These are phyloP conservation scores for Eulemur mongoz DNA, from an alignment of 2,797 vertebrate genomes.

Conservation along the genomic window DNA sequence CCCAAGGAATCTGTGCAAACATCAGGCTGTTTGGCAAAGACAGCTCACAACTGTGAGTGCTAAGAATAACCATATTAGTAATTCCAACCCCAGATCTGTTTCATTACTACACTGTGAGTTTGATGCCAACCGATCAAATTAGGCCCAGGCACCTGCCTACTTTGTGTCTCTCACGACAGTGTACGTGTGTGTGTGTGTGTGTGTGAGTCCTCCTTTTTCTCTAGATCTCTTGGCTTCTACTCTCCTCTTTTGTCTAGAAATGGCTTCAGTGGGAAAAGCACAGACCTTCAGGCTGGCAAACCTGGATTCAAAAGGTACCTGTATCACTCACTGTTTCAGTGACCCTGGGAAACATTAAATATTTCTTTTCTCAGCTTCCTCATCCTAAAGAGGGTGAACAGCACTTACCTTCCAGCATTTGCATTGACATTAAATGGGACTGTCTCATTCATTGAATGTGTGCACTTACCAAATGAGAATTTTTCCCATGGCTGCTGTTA, in stretches of 20 bases:
- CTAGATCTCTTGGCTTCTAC: background rate
- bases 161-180: background rate
- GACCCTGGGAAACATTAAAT: background rate
- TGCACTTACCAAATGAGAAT: background rate
- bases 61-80: constrained; percentile 60
- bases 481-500: background rate
- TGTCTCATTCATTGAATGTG: background rate
- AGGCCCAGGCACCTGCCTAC: constrained; percentile 25
- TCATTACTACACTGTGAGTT: constrained; percentile 4
- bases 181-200: background rate
- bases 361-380: constrained; percentile 6
- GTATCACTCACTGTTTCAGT: background rate
- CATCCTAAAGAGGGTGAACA: background rate
- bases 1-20: background rate
- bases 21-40: constrained; percentile 36
- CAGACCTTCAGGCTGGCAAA: background rate
- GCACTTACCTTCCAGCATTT: background rate
- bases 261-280: background rate
- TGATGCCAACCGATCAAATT: background rate
- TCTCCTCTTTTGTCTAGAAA: background rate
- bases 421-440: background rate
- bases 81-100: constrained; percentile 31
- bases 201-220: background rate
- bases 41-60: background rate
- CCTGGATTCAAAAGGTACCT: background rate